Conservation (phyloP, 2,113 vertebrate genomes). For the Lanius ludovicianus region DNA sequence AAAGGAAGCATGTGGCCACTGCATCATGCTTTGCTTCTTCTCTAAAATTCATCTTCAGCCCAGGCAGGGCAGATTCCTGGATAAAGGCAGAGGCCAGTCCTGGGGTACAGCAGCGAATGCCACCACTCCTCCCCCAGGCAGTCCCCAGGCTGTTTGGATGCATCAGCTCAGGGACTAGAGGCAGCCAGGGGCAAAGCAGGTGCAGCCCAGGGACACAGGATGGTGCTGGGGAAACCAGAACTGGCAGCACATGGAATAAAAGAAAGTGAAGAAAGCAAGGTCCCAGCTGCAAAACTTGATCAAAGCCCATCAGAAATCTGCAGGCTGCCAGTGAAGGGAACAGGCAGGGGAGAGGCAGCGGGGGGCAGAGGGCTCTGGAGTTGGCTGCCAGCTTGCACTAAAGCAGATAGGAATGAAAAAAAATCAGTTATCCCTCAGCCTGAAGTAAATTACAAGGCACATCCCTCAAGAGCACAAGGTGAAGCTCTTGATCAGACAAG, state of each 20-base stretch:
- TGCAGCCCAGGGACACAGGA: not conserved
- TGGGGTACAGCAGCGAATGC: rapidly evolving
- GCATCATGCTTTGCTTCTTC: not conserved
- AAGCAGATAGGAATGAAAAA: not conserved
- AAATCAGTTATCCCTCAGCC: slow-evolving; percentile 15
- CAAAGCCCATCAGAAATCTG: not conserved
- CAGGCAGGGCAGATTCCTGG: not conserved
- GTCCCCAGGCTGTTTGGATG: not conserved
- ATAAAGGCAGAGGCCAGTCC: not conserved
- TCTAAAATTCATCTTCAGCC: not conserved
- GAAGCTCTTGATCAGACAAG: slow-evolving; percentile 63
- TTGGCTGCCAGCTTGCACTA: not conserved
- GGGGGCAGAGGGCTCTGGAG: not conserved
- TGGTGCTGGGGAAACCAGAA: not conserved
- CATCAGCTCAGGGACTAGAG: not conserved
- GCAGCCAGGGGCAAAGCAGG: not conserved
- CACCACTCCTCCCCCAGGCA: not conserved
- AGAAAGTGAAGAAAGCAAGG: not conserved
- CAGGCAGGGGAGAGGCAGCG: not conserved
- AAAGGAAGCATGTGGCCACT: not conserved
- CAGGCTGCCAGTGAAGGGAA: not conserved
- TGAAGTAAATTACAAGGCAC: slow-evolving; percentile 45
- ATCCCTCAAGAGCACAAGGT: slow-evolving; percentile 16
- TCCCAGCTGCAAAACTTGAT: not conserved
- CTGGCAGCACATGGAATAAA: not conserved